Evolutionary conservation across 2,797 vertebrate species (phyloP), one percentile per base, ranked within the genome.

Genomic region (Enteromius anoplus): DNA sequence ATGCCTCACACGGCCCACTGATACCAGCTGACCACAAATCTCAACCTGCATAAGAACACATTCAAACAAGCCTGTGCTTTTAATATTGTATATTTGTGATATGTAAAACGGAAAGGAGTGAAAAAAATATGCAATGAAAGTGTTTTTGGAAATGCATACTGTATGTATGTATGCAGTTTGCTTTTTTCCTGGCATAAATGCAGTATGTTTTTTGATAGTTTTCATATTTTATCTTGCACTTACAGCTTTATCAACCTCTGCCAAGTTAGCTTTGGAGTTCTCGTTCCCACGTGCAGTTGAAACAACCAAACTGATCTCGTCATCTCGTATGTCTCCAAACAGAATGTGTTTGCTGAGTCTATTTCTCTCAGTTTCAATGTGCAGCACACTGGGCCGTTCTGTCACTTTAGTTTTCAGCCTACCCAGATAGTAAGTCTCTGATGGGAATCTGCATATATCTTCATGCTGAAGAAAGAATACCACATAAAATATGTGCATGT

Each of bases 391-490:
- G 62, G 55, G 6, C 0, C 8, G 83, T 1, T 21, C 86, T 0
- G 0, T 0, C 1, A 73, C 4, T 0, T 53, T 86, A 0, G 95
- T 96, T 77, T 72, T 92, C 75, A 97, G 92, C 15, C 1, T 86
- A 0, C 0, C 11, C 0, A 77, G 0, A 3, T 96, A 97, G 87
- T 96, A 96, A 64, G 92, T 92, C 86, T 80, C 9, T 2, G 96
- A 96, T 0, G 96, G 95, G 86, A 97, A 96, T 73, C 85, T n/a
- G 0, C 96, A 97, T 78, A 96, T 96, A 32, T 64, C 81, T 60
- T 87, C 55, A 51, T 96, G 95, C 96, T 83, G 14, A 70, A 60
- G 40, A 68, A 83, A 83, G 29, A 72, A 37, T 14, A 1, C 8
- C 8, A 29, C 34, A 53, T 34, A 53, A n/a, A 81, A 29, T 12